A percentile compares a stretch with the other conserved stretches of the same genome.
Conservation (phyloP, 2,113 vertebrate genomes). For the Corythornis vintsioides region DNA sequence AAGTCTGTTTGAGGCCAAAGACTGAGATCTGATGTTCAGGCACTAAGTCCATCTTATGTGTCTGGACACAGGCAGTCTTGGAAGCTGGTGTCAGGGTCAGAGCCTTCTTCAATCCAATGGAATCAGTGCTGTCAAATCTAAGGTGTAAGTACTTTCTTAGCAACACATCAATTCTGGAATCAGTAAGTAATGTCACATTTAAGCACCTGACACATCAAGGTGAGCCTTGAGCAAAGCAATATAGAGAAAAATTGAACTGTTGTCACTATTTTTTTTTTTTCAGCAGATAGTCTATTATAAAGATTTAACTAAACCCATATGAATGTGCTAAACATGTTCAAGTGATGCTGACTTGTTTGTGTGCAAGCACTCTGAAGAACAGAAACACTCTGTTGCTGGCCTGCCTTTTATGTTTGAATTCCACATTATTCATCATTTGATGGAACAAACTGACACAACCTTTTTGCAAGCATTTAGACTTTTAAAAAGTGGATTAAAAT, state of each 20-base stretch:
- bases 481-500: slow-evolving; percentile 42
- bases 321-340: not conserved
- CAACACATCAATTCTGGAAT: not conserved
- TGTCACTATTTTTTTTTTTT: not conserved
- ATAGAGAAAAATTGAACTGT: not conserved
- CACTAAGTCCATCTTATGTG: accelerated
- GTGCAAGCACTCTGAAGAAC: not conserved
- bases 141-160: not conserved
- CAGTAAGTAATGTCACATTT: not conserved
- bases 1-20: not conserved
- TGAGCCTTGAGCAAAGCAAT: not conserved
- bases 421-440: slow-evolving; percentile 52
- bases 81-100: not conserved
- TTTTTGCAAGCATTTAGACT: slow-evolving; percentile 63
- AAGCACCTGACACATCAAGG: not conserved
- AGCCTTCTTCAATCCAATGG: not conserved
- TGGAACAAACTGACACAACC: slow-evolving; percentile 49
- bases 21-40: not conserved
- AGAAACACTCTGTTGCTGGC: not conserved
- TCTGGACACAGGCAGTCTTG: not conserved
- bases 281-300: not conserved
- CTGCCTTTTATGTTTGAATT: not conserved
- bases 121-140: not conserved
- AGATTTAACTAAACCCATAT: not conserved
- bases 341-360: not conserved